Conservation (phyloP, 2,113 vertebrate genomes). For the Tympanuchus pallidicinctus region DNA sequence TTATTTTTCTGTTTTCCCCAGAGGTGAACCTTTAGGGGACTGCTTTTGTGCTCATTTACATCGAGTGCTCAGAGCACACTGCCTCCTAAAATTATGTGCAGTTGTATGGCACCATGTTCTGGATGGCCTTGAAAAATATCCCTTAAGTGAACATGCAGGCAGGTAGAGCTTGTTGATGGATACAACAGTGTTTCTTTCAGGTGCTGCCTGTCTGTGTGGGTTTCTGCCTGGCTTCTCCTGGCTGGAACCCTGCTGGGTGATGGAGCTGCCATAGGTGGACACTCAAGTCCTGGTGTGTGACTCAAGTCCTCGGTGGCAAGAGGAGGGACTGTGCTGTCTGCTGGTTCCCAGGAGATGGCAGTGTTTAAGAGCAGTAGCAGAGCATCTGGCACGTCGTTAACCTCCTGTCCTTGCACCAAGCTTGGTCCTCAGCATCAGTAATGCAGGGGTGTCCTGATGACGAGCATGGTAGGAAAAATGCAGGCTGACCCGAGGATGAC, state of each 20-base stretch:
- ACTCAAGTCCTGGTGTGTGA: background rate
- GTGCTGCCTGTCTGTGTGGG: background rate
- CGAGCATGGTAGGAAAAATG: background rate
- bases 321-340: constrained; percentile 14
- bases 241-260: background rate
- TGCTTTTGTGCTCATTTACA: background rate
- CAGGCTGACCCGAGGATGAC: background rate
- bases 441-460: background rate
- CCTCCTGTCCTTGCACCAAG: background rate
- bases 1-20: constrained; percentile 11
- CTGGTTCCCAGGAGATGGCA: constrained; percentile 63
- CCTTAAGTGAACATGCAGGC: background rate
- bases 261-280: background rate
- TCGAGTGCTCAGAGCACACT: background rate
- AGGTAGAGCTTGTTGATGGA: background rate
- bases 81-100: background rate
- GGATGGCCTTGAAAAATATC: background rate
- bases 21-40: background rate
- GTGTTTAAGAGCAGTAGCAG: constrained; percentile 65
- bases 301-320: background rate
- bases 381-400: background rate
- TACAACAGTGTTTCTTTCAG: fast-evolving
- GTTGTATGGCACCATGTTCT: background rate
- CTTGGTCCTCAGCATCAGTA: background rate
- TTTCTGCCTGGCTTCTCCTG: background rate